These are phyloP conservation scores for Cheilosia vernalis DNA, from an alignment of 2,888 invertebrate species.

Conservation along the genomic window DNA sequence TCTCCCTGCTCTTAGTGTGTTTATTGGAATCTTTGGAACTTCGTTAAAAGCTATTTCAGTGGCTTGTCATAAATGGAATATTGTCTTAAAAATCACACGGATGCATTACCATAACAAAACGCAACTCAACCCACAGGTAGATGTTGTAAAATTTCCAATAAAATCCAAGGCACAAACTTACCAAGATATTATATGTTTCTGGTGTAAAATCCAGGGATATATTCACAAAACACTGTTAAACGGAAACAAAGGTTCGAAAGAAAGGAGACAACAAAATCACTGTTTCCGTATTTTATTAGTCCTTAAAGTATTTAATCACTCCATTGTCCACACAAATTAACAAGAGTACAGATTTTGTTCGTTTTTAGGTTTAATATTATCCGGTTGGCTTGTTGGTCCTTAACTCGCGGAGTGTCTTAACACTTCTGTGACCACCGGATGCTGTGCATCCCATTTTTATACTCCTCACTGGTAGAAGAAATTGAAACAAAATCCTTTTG, in stretches of 20 bases:
- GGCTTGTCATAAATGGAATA: constrained; percentile 15
- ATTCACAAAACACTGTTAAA: constrained; percentile 6
- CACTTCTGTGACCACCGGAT: constrained; percentile 73
- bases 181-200: constrained; percentile 25
- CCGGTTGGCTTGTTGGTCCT: constrained; percentile 40
- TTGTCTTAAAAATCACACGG: constrained; percentile 39
- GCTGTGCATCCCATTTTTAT: constrained; percentile 68
- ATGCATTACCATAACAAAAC: constrained; percentile 57
- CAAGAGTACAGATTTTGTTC: constrained; percentile 1
- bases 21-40: neutral
- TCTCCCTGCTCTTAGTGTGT: neutral
- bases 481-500: constrained; percentile 25
- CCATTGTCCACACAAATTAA: constrained; percentile 63
- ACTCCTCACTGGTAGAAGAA: constrained; percentile 47
- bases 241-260: neutral
- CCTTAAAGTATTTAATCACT: constrained; percentile 58
- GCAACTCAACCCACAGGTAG: constrained; percentile 2
- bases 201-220: constrained; percentile 47
- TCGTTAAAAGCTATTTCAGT: constrained; percentile 51
- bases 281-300: constrained; percentile 37
- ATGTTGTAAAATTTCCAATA: constrained; percentile 31
- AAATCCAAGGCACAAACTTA: constrained; percentile 47
- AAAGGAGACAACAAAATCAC: constrained; percentile 34
- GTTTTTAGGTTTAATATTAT: constrained; percentile 9
- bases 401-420: constrained; percentile 60